Evolutionary conservation across 2,113 vertebrate genomes (phyloP).

Genomic region (Phrynocephalus versicolor): DNA sequence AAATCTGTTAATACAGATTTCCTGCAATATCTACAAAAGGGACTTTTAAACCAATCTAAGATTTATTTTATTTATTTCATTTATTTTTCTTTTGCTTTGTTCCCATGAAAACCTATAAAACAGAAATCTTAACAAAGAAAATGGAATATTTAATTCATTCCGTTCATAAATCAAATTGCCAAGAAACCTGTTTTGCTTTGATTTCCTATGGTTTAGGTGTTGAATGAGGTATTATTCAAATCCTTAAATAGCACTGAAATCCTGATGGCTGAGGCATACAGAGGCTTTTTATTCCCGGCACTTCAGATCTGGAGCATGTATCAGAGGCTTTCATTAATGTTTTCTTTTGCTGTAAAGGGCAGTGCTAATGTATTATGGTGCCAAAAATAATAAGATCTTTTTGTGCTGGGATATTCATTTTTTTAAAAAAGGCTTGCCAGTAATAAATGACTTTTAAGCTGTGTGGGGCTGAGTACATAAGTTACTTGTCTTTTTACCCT

Average conservation of each 20-base stretch:
- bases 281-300: not conserved
- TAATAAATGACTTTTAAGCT: not conserved
- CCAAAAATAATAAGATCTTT: slow-evolving; percentile 20
- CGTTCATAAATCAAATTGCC: slow-evolving; percentile 36
- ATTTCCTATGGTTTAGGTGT: not conserved
- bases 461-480: slow-evolving; percentile 3
- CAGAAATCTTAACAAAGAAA: slow-evolving; percentile 31
- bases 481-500: slow-evolving; percentile 16
- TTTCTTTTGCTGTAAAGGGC: slow-evolving; percentile 31
- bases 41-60: slow-evolving; percentile 8
- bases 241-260: slow-evolving; percentile 14
- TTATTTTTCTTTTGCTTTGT: not conserved
- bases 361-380: slow-evolving; percentile 8
- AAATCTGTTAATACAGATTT: slow-evolving; percentile 41
- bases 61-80: slow-evolving; percentile 1
- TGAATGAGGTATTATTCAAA: slow-evolving; percentile 32
- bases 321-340: slow-evolving; percentile 27
- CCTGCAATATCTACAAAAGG: slow-evolving; percentile 34
- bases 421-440: not conserved
- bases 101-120: slow-evolving; percentile 34
- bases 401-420: not conserved
- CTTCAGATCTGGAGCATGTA: slow-evolving; percentile 24
- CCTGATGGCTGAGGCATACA: not conserved
- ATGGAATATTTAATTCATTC: slow-evolving; percentile 12
- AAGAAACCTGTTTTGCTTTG: slow-evolving; percentile 22